Conservation (phyloP, 2,797 vertebrate genomes). For the Corythornis leucogaster region DNA sequence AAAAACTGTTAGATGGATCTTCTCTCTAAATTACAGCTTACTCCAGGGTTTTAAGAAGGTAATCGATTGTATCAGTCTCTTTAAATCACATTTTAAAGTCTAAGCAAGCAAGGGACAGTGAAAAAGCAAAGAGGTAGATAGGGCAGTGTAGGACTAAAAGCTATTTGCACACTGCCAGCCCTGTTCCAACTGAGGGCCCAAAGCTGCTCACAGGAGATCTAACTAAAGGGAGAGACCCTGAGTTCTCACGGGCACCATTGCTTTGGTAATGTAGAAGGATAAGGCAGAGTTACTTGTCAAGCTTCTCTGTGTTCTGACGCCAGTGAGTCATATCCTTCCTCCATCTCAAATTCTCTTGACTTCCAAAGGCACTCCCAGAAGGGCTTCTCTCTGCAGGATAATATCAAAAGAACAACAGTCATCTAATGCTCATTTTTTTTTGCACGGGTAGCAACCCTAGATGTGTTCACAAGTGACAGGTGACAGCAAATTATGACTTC, state of each 20-base stretch:
- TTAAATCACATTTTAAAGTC: slow-evolving; percentile 9
- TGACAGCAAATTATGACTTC: neutral
- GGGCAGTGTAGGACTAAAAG: neutral
- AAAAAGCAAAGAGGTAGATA: neutral
- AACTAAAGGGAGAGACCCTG: neutral
- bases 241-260: neutral
- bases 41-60: neutral
- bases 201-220: neutral
- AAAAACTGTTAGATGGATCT: slow-evolving; percentile 10
- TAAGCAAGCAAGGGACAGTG: neutral
- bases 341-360: slow-evolving; percentile 98
- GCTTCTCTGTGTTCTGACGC: slow-evolving; percentile 97
- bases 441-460: neutral
- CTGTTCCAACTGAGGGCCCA: neutral
- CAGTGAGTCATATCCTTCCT: slow-evolving; percentile 99
- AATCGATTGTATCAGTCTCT: neutral
- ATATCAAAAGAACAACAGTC: neutral
- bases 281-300: slow-evolving; percentile 92
- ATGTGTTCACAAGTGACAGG: neutral
- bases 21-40: slow-evolving; percentile 27
- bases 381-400: slow-evolving; percentile 91
- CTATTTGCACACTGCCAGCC: neutral
- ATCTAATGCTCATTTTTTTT: neutral
- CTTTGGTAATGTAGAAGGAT: neutral
- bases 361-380: slow-evolving; percentile 97